Evolutionary conservation across 2,797 vertebrate genomes (phyloP), one percentile per base, ranked within the genome.

Genomic region (Ctenosaura bakeri): DNA sequence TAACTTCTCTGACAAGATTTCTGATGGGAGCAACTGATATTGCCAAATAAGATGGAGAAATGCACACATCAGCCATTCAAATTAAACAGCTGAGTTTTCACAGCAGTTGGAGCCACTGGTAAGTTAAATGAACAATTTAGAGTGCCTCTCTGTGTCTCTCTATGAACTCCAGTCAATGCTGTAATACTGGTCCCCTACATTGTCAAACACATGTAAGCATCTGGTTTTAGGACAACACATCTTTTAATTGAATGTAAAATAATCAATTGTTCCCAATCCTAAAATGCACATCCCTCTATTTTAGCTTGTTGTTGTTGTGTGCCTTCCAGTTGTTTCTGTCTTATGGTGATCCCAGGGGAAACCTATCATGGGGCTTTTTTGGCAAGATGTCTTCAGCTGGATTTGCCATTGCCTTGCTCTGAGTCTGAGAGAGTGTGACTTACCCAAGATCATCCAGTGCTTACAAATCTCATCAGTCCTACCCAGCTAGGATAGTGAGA

Each of bases 71-170:
- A 42, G 54, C 66, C 80, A 56, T 81, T 46, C 59, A 87, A 87
- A 87, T 83, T 69, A 69, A 83, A 59, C 59, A 87, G 35, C 80
- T 90, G 71, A 83, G 26, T 87, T 83, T 87, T 50, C 50, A 56
- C 42, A 46, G 80, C 38, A 84, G 46, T 83, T 6, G 42, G 29
- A 4, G 42, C 46, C 52, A 18, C 50, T 69, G 59, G 66, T 12
- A 24, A 52, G 84, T 32, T 56, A 59, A 80, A 20, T 46, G 3
- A 64, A 77, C n/a, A 1, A 78, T 90, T 87, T 77, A 90, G 69
- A 16, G 24, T 38, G 18, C 85, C 62, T 73, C 32, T 73, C 32
- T 62, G 20, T 18, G 80, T 54, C 85, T 46, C 79, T 74, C 80
- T 32, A 29, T 32, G 42, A 87, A 83, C 76, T 42, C 59, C 80